phyloP scores from a whole-genome alignment of 1,140 invertebrate species.

The Holotrichia oblita region DNA sequence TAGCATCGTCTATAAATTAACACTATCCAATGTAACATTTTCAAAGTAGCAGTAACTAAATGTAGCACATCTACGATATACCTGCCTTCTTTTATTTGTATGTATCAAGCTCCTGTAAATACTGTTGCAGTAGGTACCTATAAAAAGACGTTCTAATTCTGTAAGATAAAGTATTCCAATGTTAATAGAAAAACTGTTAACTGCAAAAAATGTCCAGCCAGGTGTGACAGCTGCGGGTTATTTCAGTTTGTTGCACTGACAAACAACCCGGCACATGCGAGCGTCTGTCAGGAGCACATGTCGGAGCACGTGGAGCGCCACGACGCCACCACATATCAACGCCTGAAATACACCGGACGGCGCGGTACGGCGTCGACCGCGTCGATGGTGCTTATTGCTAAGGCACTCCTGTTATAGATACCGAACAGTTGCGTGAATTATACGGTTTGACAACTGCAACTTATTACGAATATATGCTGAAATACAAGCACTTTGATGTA shows the following conservation, averaged over 20 bases:
- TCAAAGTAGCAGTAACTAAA: no score
- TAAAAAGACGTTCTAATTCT: conserved; percentile 40
- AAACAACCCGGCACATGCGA: conserved; percentile 43
- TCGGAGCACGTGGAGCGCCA: conserved; percentile 40
- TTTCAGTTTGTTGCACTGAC: conserved; percentile 43
- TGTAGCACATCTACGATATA: no score
- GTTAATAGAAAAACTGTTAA: conserved; percentile 45
- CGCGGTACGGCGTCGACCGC: conserved; percentile 34
- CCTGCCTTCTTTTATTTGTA: no score
- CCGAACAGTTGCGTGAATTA: conserved; percentile 36
- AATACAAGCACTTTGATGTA: background rate
- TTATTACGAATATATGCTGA: conserved; percentile 16
- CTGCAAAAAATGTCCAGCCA: conserved; percentile 46
- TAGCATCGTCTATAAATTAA: no score
- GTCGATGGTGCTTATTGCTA: background rate
- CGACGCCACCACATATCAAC: conserved; percentile 44
- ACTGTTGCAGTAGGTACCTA: conserved; percentile 28
- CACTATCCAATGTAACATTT: no score
- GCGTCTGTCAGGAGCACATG: conserved; percentile 38
- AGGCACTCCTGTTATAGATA: conserved; percentile 23
- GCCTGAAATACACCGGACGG: conserved; percentile 40
- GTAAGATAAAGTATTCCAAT: conserved; percentile 35
- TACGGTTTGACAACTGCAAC: conserved; percentile 37
- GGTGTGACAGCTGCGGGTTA: conserved; percentile 46
- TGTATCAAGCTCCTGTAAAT: no score